Conservation (phyloP, 2,888 invertebrate genomes). For the Patella ulyssiponensis region DNA sequence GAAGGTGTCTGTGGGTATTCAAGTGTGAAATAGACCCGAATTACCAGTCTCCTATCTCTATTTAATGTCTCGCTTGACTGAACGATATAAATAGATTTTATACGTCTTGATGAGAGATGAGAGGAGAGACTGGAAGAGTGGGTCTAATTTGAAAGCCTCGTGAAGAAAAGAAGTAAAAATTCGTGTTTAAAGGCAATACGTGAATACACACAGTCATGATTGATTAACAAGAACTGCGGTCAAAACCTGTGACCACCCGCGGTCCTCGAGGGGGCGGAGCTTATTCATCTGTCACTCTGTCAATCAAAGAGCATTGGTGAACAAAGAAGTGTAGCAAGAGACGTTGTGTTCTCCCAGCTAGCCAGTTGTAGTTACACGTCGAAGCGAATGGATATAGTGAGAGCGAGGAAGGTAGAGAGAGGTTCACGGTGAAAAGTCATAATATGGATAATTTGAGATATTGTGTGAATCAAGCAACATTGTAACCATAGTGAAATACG, state of each 20-base stretch:
- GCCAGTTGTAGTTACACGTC: too few relatives aligned
- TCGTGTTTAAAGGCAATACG: neutral
- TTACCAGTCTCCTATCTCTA: neutral
- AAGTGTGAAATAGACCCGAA: neutral
- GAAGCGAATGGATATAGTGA: too few relatives aligned
- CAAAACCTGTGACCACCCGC: conserved; percentile 12
- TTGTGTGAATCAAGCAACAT: too few relatives aligned
- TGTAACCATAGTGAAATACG: too few relatives aligned
- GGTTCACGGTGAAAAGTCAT: too few relatives aligned
- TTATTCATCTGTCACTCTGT: neutral
- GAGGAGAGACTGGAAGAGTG: neutral
- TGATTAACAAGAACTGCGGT: neutral
- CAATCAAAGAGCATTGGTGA: neutral
- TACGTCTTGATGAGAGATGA: neutral
- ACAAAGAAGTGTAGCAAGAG: conserved; percentile 5
- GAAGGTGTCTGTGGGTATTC: neutral
- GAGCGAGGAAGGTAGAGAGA: too few relatives aligned
- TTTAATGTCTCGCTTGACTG: neutral
- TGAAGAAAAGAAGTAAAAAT: too few relatives aligned
- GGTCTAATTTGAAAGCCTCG: neutral
- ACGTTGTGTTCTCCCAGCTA: neutral
- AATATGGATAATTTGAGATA: too few relatives aligned
- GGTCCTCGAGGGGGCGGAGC: neutral
- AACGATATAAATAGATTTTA: neutral
- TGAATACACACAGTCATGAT: neutral